Evolutionary conservation across 1,140 invertebrate genomes (phyloP).

Genomic region (Octopus sinensis): DNA sequence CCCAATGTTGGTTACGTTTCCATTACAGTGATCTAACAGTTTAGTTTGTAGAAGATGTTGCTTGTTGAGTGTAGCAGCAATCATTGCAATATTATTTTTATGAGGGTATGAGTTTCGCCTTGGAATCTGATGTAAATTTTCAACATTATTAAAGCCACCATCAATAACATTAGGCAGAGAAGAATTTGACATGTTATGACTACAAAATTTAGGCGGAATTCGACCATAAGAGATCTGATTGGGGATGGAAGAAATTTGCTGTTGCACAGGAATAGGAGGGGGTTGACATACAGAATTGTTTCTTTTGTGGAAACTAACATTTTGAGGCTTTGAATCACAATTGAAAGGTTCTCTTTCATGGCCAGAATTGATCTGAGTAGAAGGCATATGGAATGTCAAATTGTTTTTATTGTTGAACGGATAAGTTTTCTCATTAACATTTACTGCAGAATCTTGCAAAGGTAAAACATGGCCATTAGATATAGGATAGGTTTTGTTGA

Average conservation of each 20-base stretch:
- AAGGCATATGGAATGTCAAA: conserved; percentile 9
- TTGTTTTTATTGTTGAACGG: not conserved
- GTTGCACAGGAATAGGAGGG: not conserved
- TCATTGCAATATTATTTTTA: not conserved
- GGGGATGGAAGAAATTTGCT: not conserved
- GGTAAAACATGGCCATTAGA: not conserved
- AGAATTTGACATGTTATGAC: not conserved
- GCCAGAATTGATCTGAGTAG: not conserved
- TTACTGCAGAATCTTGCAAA: conserved; percentile 1
- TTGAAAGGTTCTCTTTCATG: not conserved
- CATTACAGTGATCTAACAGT: not conserved
- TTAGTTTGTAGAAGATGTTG: not conserved
- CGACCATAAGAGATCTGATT: conserved; percentile 9
- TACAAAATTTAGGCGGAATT: conserved; percentile 5
- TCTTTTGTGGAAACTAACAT: not conserved
- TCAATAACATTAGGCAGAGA: not conserved
- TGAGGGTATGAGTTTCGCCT: conserved; percentile 3
- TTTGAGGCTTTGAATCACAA: not conserved
- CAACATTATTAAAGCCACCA: not conserved
- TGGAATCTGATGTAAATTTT: not conserved
- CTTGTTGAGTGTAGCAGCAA: not conserved
- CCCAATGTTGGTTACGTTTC: not conserved
- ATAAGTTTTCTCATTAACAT: not conserved
- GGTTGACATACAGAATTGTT: not conserved
- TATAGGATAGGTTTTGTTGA: not conserved